Conservation (phyloP, 2,113 vertebrate species). For the Nothocercus julius region DNA sequence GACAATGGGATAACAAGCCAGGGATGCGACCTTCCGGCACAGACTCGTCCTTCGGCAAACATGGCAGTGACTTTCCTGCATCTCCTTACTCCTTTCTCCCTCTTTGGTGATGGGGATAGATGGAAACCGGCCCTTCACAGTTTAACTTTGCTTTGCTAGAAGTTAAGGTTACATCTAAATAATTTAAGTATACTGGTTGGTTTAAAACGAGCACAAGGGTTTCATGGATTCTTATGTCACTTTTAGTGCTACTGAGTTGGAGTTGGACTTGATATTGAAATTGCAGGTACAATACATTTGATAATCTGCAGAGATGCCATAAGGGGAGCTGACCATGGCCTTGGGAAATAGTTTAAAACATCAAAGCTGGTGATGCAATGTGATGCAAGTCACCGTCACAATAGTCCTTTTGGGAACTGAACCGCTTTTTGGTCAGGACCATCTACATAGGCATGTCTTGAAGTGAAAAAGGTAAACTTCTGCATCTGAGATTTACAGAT, state of each 20-base stretch:
- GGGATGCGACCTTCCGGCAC: not conserved
- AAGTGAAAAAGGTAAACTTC: conserved; percentile 34
- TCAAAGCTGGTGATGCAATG: conserved; percentile 46
- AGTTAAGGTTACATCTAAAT: conserved; percentile 6
- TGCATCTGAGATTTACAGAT: conserved; percentile 6
- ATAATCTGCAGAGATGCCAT: conserved; percentile 44
- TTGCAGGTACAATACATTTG: conserved; percentile 24
- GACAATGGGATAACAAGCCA: not conserved
- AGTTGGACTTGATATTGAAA: conserved; percentile 32
- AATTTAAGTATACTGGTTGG: not conserved
- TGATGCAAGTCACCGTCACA: conserved; percentile 20
- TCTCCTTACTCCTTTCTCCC: not conserved
- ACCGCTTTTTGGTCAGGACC: conserved; percentile 35
- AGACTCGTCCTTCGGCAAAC: not conserved
- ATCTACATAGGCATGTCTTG: not conserved
- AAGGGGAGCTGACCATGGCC: conserved; percentile 8
- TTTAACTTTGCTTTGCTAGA: conserved; percentile 15
- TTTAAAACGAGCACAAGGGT: conserved; percentile 32
- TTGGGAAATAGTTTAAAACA: conserved; percentile 33
- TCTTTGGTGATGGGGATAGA: not conserved
- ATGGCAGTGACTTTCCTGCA: not conserved
- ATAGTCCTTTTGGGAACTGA: conserved; percentile 31
- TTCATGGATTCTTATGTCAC: not conserved
- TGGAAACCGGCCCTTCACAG: not conserved
- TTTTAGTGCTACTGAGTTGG: conserved; percentile 42